A percentile compares a stretch with the other conserved stretches of the same genome.
phyloP scores from a whole-genome alignment of 1,140 invertebrate species.

The Anastrepha ludens region DNA sequence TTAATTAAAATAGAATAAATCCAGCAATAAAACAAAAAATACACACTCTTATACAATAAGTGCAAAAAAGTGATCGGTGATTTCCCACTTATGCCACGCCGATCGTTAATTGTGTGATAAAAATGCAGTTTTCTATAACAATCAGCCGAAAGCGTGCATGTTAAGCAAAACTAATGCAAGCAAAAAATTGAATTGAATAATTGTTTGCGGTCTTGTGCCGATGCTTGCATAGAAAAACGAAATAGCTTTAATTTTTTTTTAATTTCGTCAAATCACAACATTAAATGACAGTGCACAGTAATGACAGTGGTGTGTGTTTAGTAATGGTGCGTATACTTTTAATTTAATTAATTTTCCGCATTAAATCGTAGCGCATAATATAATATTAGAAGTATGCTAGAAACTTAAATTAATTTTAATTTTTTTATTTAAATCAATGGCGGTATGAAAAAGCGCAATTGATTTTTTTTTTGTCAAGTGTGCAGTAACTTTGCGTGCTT shows the following conservation, averaged over 20 bases:
- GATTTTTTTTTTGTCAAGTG: too few species aligned
- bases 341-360: too few species aligned
- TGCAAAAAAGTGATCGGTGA: neutral
- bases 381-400: too few species aligned
- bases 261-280: conserved; percentile 47
- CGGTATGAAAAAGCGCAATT: too few species aligned
- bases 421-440: too few species aligned
- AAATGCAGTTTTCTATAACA: neutral
- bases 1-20: neutral
- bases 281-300: conserved; percentile 75
- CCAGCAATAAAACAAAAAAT: neutral
- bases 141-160: neutral
- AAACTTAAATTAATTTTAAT: too few species aligned
- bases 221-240: neutral
- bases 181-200: neutral
- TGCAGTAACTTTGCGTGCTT: too few species aligned
- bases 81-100: neutral
- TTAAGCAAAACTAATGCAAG: conserved; percentile 1
- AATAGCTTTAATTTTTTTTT: conserved; percentile 17
- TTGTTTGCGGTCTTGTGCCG: neutral
- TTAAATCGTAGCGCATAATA: too few species aligned
- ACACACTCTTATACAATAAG: neutral
- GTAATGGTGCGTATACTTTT: conserved; percentile 71
- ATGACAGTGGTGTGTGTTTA: conserved; percentile 74
- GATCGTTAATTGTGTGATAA: neutral